These are phyloP conservation scores for Calliopsis andreniformis DNA, from an alignment of 1,140 invertebrate species.

Conservation along the genomic window DNA sequence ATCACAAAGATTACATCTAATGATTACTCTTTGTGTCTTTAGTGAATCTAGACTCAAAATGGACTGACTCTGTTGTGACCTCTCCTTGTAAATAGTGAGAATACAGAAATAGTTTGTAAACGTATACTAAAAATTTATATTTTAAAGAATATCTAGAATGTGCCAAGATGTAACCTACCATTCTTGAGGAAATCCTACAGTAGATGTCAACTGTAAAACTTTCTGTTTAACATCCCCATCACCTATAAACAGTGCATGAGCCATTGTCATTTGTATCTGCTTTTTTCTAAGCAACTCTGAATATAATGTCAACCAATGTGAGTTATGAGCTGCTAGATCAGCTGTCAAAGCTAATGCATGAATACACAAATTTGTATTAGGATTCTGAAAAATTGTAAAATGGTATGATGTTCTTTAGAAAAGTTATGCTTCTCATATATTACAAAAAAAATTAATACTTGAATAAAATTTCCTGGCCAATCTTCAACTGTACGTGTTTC, in stretches of 20 bases:
- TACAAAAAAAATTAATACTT: conserved; percentile 55
- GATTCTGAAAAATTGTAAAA: conserved; percentile 66
- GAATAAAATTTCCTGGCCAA: conserved; percentile 70
- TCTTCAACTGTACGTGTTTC: conserved; percentile 52
- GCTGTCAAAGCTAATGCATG: conserved; percentile 79
- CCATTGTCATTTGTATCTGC: conserved; percentile 82
- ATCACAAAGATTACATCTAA: not conserved
- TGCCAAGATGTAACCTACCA: conserved; percentile 62
- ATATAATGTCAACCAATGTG: conserved; percentile 79
- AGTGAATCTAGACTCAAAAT: not conserved
- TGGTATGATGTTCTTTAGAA: not conserved
- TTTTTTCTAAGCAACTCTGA: conserved; percentile 78
- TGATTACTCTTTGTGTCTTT: not conserved
- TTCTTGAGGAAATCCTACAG: conserved; percentile 78
- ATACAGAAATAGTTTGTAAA: not conserved
- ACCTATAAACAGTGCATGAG: conserved; percentile 80
- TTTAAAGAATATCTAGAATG: not conserved
- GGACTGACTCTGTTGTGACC: not conserved
- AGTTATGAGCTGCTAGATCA: conserved; percentile 77
- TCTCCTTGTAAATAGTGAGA: not conserved
- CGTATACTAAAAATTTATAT: too few relatives aligned
- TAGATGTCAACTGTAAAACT: conserved; percentile 78
- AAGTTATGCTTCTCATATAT: not conserved
- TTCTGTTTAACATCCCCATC: conserved; percentile 79
- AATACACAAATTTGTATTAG: conserved; percentile 78